Percentiles rank a stretch among this genome's conserved stretches.
Conservation (phyloP, 2,113 vertebrate genomes). For the Mugil cephalus region DNA sequence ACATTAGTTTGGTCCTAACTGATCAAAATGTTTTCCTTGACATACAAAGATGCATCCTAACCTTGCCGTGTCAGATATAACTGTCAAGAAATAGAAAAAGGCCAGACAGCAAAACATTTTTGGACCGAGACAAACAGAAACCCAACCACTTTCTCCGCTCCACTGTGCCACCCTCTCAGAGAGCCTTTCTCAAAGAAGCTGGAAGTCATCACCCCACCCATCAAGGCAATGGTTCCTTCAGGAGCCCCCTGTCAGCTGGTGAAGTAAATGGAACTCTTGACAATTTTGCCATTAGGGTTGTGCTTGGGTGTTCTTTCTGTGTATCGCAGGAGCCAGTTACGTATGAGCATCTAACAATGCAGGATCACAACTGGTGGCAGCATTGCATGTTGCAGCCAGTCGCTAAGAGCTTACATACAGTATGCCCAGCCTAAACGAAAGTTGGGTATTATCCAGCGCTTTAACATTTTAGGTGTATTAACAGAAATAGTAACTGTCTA, state of each 20-base stretch:
- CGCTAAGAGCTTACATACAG: not conserved
- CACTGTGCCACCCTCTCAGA: not conserved
- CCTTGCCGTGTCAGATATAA: not conserved
- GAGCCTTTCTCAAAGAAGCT: conserved; percentile 33
- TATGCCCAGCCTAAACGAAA: not conserved
- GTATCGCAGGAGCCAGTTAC: not conserved
- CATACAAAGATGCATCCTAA: not conserved
- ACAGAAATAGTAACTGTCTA: too few relatives aligned
- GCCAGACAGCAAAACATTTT: conserved; percentile 1
- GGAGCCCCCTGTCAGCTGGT: conserved; percentile 28
- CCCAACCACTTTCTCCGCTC: not conserved
- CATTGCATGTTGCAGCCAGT: not conserved
- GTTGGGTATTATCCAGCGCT: not conserved
- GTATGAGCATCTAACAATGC: not conserved
- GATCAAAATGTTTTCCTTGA: too few relatives aligned
- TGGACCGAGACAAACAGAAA: conserved; percentile 5
- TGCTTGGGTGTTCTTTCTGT: conserved; percentile 21
- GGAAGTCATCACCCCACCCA: conserved; percentile 42
- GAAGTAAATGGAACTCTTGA: conserved; percentile 48
- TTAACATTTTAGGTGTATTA: not conserved
- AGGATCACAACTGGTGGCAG: conserved; percentile 9
- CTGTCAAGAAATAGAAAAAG: not conserved
- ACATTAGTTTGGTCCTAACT: not conserved
- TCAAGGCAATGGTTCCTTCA: conserved; percentile 45
- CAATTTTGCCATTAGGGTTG: conserved; percentile 16